Conservation (phyloP, 2,888 invertebrate genomes). For the Dolichopus griseipennis region DNA sequence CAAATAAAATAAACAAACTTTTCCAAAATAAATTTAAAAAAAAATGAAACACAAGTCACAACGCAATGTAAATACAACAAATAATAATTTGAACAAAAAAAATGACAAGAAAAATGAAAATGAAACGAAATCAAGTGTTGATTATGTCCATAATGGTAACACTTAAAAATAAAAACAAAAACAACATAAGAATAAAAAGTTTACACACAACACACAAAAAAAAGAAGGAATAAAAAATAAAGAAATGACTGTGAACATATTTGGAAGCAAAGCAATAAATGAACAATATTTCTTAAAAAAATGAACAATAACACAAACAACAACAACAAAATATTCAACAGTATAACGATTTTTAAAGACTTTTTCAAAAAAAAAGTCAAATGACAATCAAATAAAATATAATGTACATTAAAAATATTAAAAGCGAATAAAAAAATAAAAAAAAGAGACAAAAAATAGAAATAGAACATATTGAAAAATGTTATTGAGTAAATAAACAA, state of each 20-base stretch:
- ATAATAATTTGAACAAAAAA: too few relatives aligned
- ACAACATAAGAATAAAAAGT: background rate
- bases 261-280: background rate
- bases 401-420: too few relatives aligned
- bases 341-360: background rate
- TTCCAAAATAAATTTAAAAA: background rate
- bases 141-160: conserved; percentile 3
- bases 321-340: background rate
- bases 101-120: background rate
- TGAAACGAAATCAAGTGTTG: background rate
- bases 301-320: background rate
- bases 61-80: too few relatives aligned
- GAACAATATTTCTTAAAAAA: background rate
- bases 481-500: too few relatives aligned
- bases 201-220: background rate
- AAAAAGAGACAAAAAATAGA: too few relatives aligned
- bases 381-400: background rate
- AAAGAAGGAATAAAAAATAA: background rate
- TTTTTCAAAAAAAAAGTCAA: background rate
- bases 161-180: background rate
- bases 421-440: too few relatives aligned
- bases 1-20: background rate
- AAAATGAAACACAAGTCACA: too few relatives aligned
- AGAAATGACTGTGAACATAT: background rate
- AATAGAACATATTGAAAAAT: too few relatives aligned